Evolutionary conservation across 2,888 invertebrate species (phyloP), one percentile per base, ranked within the genome.

Genomic region (Aproaerema taeniolella): DNA sequence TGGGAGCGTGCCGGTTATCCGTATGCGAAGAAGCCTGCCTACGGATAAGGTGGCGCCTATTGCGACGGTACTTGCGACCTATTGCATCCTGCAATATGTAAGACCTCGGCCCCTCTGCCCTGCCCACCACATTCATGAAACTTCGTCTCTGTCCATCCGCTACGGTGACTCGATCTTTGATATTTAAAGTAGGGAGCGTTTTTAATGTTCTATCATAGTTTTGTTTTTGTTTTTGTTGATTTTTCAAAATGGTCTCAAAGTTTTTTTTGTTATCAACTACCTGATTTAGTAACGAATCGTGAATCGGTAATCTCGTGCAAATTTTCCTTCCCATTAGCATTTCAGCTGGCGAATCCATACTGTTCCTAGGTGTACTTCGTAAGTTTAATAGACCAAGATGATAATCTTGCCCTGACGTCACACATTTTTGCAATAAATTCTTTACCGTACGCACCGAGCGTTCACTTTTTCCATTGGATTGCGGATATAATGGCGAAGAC

Each of bases 401-500:
- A 40, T 46, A 39, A 26, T 49, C 45, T 2, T 26, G 11, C 2
- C 42, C 38, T 0, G 42, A 33, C 1, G 31, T 11, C 1, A 42
- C n/a, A n/a, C n/a, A n/a, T n/a, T n/a, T n/a, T n/a, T n/a, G n/a
- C n/a, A n/a, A n/a, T n/a, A n/a, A n/a, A 12, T 0, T 26, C 38
- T 47, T 49, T 11, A 47, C 37, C 1, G 42, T 47, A 13, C 31
- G 38, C 1, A 52, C 47, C 2, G 41, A 30, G 13, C 43, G 14
- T 14, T 52, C 49, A 25, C 47, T 47, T 15, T 30, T 11, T 0
- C 48, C 48, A 17, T 49, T 48, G 0, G 48, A 38, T 11, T 48
- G 46, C 1, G 46, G 17, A 34, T 46, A 50, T 13, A 32, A 10
- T 6, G 47, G 46, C 1, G 43, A 43, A 6, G 40, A 43, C 3